Evolutionary conservation across 2,888 invertebrate species (phyloP).

Genomic region (Cyaniris semiargus): DNA sequence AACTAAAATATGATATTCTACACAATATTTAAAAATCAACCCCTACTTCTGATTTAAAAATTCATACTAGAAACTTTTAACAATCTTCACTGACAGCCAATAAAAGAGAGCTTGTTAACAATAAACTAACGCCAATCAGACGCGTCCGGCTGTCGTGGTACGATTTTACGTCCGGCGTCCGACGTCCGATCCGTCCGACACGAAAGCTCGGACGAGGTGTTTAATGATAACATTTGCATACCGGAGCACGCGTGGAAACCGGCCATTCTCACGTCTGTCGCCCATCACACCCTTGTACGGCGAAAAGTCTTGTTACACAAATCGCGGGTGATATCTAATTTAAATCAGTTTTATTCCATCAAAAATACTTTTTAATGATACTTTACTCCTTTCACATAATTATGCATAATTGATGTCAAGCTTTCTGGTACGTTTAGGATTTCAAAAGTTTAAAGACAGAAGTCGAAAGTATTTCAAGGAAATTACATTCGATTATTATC

Average conservation of each 20-base stretch:
- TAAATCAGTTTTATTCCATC: slow-evolving; percentile 17
- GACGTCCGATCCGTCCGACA: slow-evolving; percentile 62
- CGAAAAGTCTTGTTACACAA: slow-evolving; percentile 55
- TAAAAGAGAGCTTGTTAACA: slow-evolving; percentile 29
- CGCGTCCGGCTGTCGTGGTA: slow-evolving; percentile 55
- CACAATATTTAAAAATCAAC: background rate
- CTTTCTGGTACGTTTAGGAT: background rate
- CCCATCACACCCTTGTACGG: slow-evolving; percentile 61
- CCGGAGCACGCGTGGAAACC: slow-evolving; percentile 57
- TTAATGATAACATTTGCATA: slow-evolving; percentile 80
- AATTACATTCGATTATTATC: slow-evolving; percentile 52
- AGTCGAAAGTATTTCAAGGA: background rate
- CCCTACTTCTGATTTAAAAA: background rate
- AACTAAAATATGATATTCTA: no score
- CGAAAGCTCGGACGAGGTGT: slow-evolving; percentile 70
- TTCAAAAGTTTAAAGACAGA: background rate
- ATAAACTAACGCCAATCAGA: slow-evolving; percentile 66
- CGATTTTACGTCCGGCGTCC: slow-evolving; percentile 57
- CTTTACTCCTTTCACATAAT: background rate
- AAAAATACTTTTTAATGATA: background rate
- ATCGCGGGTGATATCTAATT: slow-evolving; percentile 51
- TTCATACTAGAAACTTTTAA: background rate
- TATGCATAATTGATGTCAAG: background rate
- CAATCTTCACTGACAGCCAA: background rate
- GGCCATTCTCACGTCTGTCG: slow-evolving; percentile 75